Conservation (phyloP, 2,113 vertebrate genomes). For the Cynocephalus volans region DNA sequence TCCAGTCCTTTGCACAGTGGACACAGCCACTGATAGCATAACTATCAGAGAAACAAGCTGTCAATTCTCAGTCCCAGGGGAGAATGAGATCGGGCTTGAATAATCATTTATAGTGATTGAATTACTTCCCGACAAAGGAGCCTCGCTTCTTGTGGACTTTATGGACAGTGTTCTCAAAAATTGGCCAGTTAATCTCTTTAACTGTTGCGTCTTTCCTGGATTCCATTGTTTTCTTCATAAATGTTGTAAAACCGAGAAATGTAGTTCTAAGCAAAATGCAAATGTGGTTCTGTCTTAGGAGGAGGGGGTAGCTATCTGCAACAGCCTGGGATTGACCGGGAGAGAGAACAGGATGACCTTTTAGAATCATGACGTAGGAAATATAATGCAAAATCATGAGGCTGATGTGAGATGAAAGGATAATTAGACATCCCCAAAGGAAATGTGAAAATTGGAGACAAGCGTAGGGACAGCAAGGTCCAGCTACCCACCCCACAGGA, state of each 20-base stretch:
- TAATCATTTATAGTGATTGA: slow-evolving; percentile 66
- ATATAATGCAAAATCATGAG: slow-evolving; percentile 14
- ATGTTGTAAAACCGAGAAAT: slow-evolving; percentile 63
- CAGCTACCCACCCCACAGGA: background rate
- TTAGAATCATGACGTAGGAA: slow-evolving; percentile 14
- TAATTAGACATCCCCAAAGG: background rate
- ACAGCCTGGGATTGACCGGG: background rate
- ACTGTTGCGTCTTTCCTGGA: slow-evolving; percentile 59
- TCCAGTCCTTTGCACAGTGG: background rate
- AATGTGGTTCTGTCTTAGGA: slow-evolving; percentile 15
- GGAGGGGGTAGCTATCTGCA: background rate
- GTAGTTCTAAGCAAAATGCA: slow-evolving; percentile 71
- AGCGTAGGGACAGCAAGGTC: background rate
- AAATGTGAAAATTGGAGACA: slow-evolving; percentile 19
- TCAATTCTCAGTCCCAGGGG: slow-evolving; percentile 25
- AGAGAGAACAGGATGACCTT: background rate
- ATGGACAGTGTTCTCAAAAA: slow-evolving; percentile 35
- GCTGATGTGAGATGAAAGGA: background rate
- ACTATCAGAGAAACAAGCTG: background rate
- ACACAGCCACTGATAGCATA: background rate
- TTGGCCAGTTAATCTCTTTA: slow-evolving; percentile 72
- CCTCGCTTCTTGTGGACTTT: slow-evolving; percentile 46
- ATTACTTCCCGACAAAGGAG: slow-evolving; percentile 69
- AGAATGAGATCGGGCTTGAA: slow-evolving; percentile 52
- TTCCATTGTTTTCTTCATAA: slow-evolving; percentile 59